phyloP scores from a whole-genome alignment of 2,888 invertebrate species.

The Tethea ocularis region DNA sequence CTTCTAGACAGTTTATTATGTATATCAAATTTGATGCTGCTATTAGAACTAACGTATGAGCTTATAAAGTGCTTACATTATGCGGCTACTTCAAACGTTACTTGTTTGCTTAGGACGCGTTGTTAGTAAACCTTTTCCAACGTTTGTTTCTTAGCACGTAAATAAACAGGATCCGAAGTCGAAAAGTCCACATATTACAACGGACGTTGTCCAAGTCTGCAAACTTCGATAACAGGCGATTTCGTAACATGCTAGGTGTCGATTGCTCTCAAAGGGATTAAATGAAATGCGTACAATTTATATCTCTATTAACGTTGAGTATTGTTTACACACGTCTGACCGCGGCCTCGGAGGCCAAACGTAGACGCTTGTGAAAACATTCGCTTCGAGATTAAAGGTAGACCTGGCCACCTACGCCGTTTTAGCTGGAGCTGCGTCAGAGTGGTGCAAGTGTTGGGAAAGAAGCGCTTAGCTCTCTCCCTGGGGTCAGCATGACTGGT shows the following conservation, averaged over 20 bases:
- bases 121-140: conserved; percentile 32
- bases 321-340: conserved; percentile 77
- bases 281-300: conserved; percentile 77
- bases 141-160: conserved; percentile 45
- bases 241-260: conserved; percentile 60
- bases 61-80: conserved; percentile 30
- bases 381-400: conserved; percentile 77
- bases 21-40: conserved; percentile 43
- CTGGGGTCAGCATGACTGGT: conserved; percentile 56
- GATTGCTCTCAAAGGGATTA: conserved; percentile 76
- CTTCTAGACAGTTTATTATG: conserved; percentile 58
- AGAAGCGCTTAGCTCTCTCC: conserved; percentile 20
- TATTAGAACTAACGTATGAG: conserved; percentile 27
- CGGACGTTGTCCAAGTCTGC: conserved; percentile 45
- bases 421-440: conserved; percentile 42
- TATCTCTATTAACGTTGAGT: conserved; percentile 80
- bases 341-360: conserved; percentile 68
- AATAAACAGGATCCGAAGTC: conserved; percentile 34
- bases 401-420: conserved; percentile 58
- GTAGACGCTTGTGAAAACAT: conserved; percentile 77
- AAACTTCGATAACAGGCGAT: conserved; percentile 60
- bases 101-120: conserved; percentile 49
- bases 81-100: conserved; percentile 26
- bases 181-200: conserved; percentile 41
- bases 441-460: conserved; percentile 18